Conservation (phyloP, 2,888 invertebrate species). For the Belgica antarctica region DNA sequence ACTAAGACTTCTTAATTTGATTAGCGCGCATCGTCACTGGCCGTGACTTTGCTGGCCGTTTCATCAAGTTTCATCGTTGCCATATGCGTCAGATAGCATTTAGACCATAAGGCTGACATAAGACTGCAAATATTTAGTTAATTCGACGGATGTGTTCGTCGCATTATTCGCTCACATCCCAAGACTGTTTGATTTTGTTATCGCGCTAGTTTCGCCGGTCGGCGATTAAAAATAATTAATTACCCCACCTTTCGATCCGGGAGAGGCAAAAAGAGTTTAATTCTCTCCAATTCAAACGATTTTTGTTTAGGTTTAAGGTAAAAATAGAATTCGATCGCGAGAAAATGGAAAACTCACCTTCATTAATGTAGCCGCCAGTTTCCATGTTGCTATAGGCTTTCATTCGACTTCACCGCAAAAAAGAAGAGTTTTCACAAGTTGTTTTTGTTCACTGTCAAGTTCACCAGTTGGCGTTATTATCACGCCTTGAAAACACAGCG, state of each 20-base stretch:
- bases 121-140: not conserved
- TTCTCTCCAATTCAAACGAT: not conserved
- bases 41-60: no score
- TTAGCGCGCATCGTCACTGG: no score
- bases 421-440: not conserved
- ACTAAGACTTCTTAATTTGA: no score
- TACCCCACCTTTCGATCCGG: not conserved
- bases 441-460: constrained; percentile 9
- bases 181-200: not conserved
- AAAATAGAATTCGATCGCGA: constrained; percentile 30
- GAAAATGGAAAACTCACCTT: constrained; percentile 39
- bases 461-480: not conserved
- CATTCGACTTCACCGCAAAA: constrained; percentile 9
- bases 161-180: not conserved
- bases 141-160: not conserved
- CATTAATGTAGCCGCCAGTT: constrained; percentile 42
- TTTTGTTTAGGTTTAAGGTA: constrained; percentile 13
- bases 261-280: not conserved
- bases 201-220: not conserved
- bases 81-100: no score
- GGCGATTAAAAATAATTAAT: constrained; percentile 26
- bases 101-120: no score
- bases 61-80: no score
- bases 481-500: not conserved
- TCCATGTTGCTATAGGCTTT: constrained; percentile 41